Base-by-base conservation (phyloP, 2,888 invertebrate genomes). In the Parelbella ahira region DNA sequence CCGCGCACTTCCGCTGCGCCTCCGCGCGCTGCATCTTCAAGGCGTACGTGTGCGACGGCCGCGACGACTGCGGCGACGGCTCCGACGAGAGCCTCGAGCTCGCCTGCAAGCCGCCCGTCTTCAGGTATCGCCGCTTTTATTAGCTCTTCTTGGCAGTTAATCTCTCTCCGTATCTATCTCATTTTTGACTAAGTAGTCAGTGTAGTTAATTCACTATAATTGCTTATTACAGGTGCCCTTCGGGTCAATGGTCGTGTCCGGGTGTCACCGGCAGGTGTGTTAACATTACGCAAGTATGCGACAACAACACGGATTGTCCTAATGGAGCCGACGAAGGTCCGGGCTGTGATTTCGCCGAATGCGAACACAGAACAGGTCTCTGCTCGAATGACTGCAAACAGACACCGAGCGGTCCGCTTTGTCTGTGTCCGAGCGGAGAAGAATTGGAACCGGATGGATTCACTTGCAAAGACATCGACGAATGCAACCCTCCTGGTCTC, bases 11-110 rank as follows among this genome's bases (percentile, higher is more conserved):
- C 84, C 94, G 93, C 68, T 96, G 97, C 78, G 92, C 91, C 65
- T 96, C 94, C 78, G 91, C 92, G 0, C 92, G 93, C 54, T 97
- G 97, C 72, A 92, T 97, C n/a, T 96, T 94, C 82, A 94, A 95
- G 78, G 94, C 96, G 0, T 95, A 96, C 82, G 94, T 97, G 48
- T 98, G 98, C 72, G 97, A 98, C 75, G 97, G 97, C 1, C 92
- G 92, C 65, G 95, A 97, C 70, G 97, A 98, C 73, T 98, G 98
- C 68, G 94, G 95, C 0, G 97, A 98, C 75, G 92, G 91, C 32
- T 94, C 94, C 0, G 97, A 98, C 74, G 97, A 98, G 80, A 93
- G 95, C 25, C 77, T 90, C 2, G 76, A 89, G 32, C 96, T 95
- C 65, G 96, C 96, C 13, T 97, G 96, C 74, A 90, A 90, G 9